phyloP scores from a whole-genome alignment of 2,113 vertebrate species.

The Sceloporus tristichus region DNA sequence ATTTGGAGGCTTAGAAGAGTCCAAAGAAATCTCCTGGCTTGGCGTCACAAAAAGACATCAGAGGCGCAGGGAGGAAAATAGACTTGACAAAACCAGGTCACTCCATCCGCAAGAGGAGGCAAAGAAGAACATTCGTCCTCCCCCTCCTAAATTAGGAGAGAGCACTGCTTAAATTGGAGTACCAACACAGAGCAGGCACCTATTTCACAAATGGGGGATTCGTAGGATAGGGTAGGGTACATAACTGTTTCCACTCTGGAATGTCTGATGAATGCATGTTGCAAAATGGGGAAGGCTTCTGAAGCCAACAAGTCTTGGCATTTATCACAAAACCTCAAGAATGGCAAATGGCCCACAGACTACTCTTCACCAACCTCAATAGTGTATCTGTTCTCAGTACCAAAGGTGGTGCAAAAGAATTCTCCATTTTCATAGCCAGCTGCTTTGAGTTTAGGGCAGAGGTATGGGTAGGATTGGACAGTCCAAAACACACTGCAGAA shows the following conservation, averaged over 20 bases:
- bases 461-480: too few relatives aligned
- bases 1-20: constrained; percentile 44
- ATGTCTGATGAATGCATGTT: neutral
- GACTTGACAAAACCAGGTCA: constrained; percentile 70
- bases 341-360: too few relatives aligned
- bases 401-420: too few relatives aligned
- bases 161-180: neutral
- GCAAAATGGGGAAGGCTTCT: neutral
- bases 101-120: constrained; percentile 54
- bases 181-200: neutral
- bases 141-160: constrained; percentile 54
- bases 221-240: too few relatives aligned
- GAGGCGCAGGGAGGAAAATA: constrained; percentile 58
- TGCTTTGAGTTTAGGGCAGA: too few relatives aligned
- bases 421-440: too few relatives aligned
- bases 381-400: too few relatives aligned
- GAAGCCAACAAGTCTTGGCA: too few relatives aligned
- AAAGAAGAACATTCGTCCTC: constrained; percentile 14
- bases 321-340: too few relatives aligned
- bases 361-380: too few relatives aligned
- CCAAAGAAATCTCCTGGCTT: constrained; percentile 65
- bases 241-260: neutral
- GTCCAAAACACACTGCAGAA: too few relatives aligned
- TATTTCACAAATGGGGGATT: neutral
- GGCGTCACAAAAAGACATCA: constrained; percentile 67